Percentiles rank a stretch among this genome's conserved stretches.
These are phyloP conservation scores for Megalops cyprinoides DNA, from an alignment of 2,797 vertebrate genomes.

Conservation along the genomic window DNA sequence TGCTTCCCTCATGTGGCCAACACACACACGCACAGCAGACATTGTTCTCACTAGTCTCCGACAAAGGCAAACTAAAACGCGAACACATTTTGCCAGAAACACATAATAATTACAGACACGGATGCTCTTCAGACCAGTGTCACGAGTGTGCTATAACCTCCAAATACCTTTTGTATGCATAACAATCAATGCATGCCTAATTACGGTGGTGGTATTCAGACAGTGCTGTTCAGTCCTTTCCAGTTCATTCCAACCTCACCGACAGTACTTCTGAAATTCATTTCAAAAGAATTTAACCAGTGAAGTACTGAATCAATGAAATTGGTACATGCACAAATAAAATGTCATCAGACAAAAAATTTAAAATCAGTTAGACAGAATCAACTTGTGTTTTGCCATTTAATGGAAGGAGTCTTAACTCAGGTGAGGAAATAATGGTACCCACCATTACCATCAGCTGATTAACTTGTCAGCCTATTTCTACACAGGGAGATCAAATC, in stretches of 20 bases:
- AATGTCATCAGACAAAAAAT: too few species aligned
- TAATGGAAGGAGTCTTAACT: neutral
- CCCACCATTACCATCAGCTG: neutral
- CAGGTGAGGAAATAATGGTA: neutral
- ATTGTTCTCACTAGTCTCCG: neutral
- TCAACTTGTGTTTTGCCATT: neutral
- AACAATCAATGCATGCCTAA: neutral
- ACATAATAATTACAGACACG: neutral
- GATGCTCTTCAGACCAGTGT: neutral
- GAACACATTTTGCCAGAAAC: neutral
- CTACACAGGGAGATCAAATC: neutral
- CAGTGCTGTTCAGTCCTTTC: too few species aligned
- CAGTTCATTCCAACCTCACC: too few species aligned
- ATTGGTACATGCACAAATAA: too few species aligned
- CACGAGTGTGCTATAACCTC: neutral
- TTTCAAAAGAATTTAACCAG: too few species aligned
- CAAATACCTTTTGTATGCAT: neutral
- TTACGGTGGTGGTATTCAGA: neutral
- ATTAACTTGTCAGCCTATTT: neutral
- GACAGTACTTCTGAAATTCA: too few species aligned
- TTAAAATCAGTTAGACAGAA: too few species aligned
- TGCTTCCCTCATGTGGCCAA: slow-evolving; percentile 71
- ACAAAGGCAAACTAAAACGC: neutral
- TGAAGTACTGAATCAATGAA: too few species aligned
- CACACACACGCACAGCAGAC: slow-evolving; percentile 36